These are phyloP conservation scores for Corythoichthys intestinalis DNA, from an alignment of 2,113 vertebrate genomes.

Conservation along the genomic window DNA sequence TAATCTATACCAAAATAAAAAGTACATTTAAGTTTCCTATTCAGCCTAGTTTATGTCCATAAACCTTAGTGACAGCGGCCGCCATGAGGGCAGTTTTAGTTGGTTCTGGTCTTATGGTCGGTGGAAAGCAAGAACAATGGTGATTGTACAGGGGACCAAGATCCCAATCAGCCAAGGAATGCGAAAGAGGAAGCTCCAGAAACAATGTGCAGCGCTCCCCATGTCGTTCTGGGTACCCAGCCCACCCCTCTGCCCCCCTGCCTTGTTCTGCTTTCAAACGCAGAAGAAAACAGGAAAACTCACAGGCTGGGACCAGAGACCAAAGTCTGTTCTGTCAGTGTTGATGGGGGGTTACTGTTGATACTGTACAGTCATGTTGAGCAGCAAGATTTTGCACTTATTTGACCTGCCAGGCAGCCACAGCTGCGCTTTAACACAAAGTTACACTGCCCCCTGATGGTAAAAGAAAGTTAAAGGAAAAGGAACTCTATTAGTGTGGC, in stretches of 20 bases:
- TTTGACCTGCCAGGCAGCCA: slow-evolving; percentile 14
- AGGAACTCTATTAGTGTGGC: neutral
- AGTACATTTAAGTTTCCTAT: no score
- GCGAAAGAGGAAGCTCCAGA: slow-evolving; percentile 72
- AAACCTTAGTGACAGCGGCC: slow-evolving; percentile 26
- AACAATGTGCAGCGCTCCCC: slow-evolving; percentile 72
- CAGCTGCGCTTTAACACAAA: slow-evolving; percentile 26
- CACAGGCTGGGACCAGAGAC: slow-evolving; percentile 36
- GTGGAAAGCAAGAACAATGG: slow-evolving; percentile 55
- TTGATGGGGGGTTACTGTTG: slow-evolving; percentile 8
- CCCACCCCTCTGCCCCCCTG: slow-evolving; percentile 27
- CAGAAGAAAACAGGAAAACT: slow-evolving; percentile 70
- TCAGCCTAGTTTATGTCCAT: no score
- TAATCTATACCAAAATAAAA: no score
- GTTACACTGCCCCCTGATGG: slow-evolving; percentile 56
- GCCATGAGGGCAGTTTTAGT: slow-evolving; percentile 56
- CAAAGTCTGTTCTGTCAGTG: slow-evolving; percentile 36
- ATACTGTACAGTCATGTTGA: slow-evolving; percentile 19
- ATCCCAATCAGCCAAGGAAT: slow-evolving; percentile 76
- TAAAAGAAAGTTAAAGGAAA: neutral
- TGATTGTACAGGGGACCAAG: slow-evolving; percentile 53
- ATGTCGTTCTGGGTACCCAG: slow-evolving; percentile 43
- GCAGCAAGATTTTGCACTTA: slow-evolving; percentile 13
- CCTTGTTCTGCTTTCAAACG: slow-evolving; percentile 45
- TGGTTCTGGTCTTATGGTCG: slow-evolving; percentile 48